These are phyloP conservation scores for Leptopilina syphax DNA, from an alignment of 2,888 invertebrate species.

Conservation along the genomic window DNA sequence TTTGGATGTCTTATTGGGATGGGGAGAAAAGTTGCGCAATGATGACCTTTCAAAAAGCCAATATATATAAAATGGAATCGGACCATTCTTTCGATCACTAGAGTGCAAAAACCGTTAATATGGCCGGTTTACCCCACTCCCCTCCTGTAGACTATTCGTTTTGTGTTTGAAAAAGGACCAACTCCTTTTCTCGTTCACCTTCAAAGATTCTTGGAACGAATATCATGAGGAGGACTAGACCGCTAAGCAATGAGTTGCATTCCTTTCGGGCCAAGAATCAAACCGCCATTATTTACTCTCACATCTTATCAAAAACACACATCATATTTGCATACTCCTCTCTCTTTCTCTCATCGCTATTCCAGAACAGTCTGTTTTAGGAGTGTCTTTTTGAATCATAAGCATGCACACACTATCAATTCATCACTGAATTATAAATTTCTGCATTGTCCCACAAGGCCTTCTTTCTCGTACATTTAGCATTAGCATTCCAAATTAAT, in stretches of 20 bases:
- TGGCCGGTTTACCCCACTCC: too few species aligned
- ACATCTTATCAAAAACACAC: constrained; percentile 33
- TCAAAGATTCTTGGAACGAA: constrained; percentile 61
- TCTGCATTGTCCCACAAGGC: background rate
- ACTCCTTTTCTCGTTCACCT: constrained; percentile 58
- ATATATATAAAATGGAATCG: too few species aligned
- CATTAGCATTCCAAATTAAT: too few species aligned
- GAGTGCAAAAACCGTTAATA: too few species aligned
- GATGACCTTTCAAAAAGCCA: constrained; percentile 38
- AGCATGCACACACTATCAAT: background rate
- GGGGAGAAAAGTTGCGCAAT: constrained; percentile 40
- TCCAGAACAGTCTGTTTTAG: constrained; percentile 4
- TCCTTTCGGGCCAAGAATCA: constrained; percentile 27
- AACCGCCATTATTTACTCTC: constrained; percentile 39
- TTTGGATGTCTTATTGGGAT: constrained; percentile 37
- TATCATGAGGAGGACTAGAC: constrained; percentile 50
- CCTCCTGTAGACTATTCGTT: constrained; percentile 7
- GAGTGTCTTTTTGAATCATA: constrained; percentile 23
- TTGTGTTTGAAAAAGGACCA: constrained; percentile 33
- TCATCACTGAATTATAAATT: background rate
- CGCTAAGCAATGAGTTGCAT: constrained; percentile 42
- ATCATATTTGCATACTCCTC: constrained; percentile 35
- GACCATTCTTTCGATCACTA: too few species aligned
- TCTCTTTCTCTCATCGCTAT: constrained; percentile 12
- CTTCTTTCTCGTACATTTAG: too few species aligned